Evolutionary conservation across 2,797 vertebrate species (phyloP), one percentile per base, ranked within the genome.

Genomic region (Fundulus diaphanus): DNA sequence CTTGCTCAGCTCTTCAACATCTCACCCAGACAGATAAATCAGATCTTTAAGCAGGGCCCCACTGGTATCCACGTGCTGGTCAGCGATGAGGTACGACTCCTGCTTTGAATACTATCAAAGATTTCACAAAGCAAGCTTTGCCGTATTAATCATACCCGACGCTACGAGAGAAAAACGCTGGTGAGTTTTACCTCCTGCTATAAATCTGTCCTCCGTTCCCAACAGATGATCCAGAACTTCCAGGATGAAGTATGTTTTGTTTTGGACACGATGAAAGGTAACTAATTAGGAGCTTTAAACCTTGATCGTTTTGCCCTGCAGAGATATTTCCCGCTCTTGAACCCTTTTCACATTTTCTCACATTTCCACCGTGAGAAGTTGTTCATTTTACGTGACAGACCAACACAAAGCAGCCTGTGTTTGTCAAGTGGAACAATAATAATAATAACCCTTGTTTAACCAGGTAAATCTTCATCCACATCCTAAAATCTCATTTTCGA

Each of bases 181-280:
- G 24, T 27, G 40, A 27, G 22, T 0, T 31, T 68, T 33, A 27
- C 15, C 3, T 71, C 51, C 20, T 33, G 12, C 33, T 6, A 73
- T 67, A 37, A 81, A 82, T 44, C 6, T 63, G 15, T 73, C 1
- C 35, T 74, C n/a, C 78, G 35, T 74, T 68, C 52, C 52, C 15
- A 31, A 78, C 93, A 99, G 98, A 99, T 99, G 98, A 99, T 99
- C 85, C 98, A 98, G 90, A 99, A 99, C 90, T 98, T 99, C 93
- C 97, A 97, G 88, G 98, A 99, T 52, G 98, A 99, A 91, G 95
- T 97, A 13, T 99, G 97, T 93, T 99, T 99, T 83, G 93, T 99
- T 84, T 93, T 99, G 95, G 97, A 99, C 94, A 99, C 98, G 77
- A 97, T 99, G 97, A 98, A 99, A 97, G 98, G 98, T 99, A 96